Percentiles rank a stretch among this genome's conserved stretches.
These are phyloP conservation scores for Tenrec ecaudatus DNA, from an alignment of 2,113 vertebrate species.

Conservation along the genomic window DNA sequence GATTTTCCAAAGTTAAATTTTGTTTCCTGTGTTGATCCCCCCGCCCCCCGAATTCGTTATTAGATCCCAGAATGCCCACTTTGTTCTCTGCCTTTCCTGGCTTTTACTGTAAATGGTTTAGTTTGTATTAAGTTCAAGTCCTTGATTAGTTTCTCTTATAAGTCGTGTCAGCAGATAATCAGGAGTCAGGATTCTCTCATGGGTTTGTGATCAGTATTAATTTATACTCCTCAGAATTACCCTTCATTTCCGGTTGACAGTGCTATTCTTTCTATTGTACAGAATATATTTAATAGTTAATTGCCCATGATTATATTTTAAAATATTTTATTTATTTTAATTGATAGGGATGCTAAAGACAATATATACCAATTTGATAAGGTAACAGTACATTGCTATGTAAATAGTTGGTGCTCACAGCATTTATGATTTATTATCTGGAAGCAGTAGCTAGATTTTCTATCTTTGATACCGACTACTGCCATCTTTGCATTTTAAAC, in stretches of 20 bases:
- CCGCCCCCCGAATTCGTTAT: neutral
- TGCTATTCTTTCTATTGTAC: slow-evolving; percentile 80
- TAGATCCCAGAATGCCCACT: slow-evolving; percentile 37
- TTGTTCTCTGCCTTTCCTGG: slow-evolving; percentile 62
- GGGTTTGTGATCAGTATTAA: slow-evolving; percentile 84
- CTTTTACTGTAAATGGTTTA: slow-evolving; percentile 55
- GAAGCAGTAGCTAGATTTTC: slow-evolving; percentile 74
- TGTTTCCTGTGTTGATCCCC: slow-evolving; percentile 53
- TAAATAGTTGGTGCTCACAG: slow-evolving; percentile 77
- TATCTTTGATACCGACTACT: slow-evolving; percentile 82
- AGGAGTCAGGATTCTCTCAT: slow-evolving; percentile 80
- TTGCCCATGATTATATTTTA: slow-evolving; percentile 82
- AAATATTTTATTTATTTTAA: slow-evolving; percentile 88
- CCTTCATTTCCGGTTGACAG: slow-evolving; percentile 81
- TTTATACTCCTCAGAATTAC: slow-evolving; percentile 78
- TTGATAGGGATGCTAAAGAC: slow-evolving; percentile 81
- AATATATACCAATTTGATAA: slow-evolving; percentile 80
- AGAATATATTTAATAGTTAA: slow-evolving; percentile 83
- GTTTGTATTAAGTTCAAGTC: slow-evolving; percentile 71
- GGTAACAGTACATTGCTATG: slow-evolving; percentile 80
- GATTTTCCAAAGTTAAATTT: slow-evolving; percentile 58
- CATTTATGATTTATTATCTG: slow-evolving; percentile 72
- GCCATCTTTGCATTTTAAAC: slow-evolving; percentile 82
- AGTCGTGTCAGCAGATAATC: slow-evolving; percentile 75
- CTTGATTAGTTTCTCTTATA: slow-evolving; percentile 73